Evolutionary conservation across 2,888 invertebrate species (phyloP).

Genomic region (Empis stercorea): DNA sequence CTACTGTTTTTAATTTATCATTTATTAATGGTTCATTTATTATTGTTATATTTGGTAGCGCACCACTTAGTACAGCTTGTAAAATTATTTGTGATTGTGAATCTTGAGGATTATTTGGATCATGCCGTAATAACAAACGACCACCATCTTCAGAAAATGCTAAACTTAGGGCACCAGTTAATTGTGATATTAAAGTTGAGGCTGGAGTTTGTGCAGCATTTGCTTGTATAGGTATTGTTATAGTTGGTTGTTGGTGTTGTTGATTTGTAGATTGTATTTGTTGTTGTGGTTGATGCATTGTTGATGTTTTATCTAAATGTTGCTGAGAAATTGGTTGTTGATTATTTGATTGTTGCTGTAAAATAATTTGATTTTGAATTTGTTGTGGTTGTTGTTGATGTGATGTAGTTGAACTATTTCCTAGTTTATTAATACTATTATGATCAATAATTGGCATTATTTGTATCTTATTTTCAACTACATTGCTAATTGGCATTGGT

Average conservation of each 20-base stretch:
- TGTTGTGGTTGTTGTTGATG: slow-evolving; percentile 7
- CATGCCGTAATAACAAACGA: slow-evolving; percentile 50
- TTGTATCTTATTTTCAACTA: slow-evolving; percentile 37
- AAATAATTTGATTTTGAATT: background rate
- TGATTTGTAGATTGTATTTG: slow-evolving; percentile 19
- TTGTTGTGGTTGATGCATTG: slow-evolving; percentile 9
- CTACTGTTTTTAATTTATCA: slow-evolving; percentile 9
- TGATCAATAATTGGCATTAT: slow-evolving; percentile 34
- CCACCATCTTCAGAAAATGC: slow-evolving; percentile 56
- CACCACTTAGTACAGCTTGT: slow-evolving; percentile 35
- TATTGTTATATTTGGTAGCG: slow-evolving; percentile 34
- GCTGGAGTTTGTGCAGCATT: slow-evolving; percentile 28
- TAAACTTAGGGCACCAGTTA: slow-evolving; percentile 49
- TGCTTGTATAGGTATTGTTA: slow-evolving; percentile 25
- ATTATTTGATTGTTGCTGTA: background rate
- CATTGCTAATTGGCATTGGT: slow-evolving; percentile 21
- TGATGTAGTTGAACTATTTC: slow-evolving; percentile 8
- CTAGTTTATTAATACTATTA: slow-evolving; percentile 19
- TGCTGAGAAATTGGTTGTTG: background rate
- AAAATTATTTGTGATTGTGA: slow-evolving; percentile 35
- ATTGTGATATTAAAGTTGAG: slow-evolving; percentile 38
- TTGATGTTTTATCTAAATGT: slow-evolving; percentile 1
- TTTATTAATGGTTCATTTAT: slow-evolving; percentile 29
- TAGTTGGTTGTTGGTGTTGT: slow-evolving; percentile 20
- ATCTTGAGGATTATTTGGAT: slow-evolving; percentile 45